phyloP scores from a whole-genome alignment of 2,113 vertebrate genomes.

The Hippocampus abdominalis region DNA sequence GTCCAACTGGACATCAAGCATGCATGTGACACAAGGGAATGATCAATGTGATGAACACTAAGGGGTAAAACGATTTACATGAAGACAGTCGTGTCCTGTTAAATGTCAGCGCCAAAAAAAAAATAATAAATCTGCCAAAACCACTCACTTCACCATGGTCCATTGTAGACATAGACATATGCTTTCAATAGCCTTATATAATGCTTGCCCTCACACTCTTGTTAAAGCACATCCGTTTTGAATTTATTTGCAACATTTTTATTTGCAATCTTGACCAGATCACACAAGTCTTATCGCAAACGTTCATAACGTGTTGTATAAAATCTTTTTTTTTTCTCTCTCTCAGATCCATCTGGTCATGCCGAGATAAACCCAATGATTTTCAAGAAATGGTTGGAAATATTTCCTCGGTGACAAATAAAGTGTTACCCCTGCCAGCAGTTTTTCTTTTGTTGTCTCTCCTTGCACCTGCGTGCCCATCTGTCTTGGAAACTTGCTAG shows the following conservation, averaged over 20 bases:
- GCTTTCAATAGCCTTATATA: conserved; percentile 70
- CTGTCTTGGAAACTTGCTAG: not conserved
- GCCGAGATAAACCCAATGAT: not conserved
- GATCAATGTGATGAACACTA: not conserved
- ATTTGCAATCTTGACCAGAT: conserved; percentile 44
- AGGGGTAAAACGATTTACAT: conserved; percentile 38
- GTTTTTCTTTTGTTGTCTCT: conserved; percentile 1
- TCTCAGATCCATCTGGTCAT: not conserved
- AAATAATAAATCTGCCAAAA: conserved; percentile 30
- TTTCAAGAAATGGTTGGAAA: conserved; percentile 9
- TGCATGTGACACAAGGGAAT: conserved; percentile 3
- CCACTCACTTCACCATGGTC: conserved; percentile 21
- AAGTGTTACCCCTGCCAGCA: not conserved
- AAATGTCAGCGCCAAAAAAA: conserved; percentile 18
- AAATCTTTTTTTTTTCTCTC: not conserved
- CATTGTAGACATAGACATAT: conserved; percentile 42
- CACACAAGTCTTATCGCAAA: conserved; percentile 22
- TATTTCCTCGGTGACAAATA: not conserved
- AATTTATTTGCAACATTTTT: conserved; percentile 44
- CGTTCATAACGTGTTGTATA: conserved; percentile 16
- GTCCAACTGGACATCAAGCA: not conserved
- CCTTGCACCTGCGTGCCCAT: not conserved
- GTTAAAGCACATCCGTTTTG: conserved; percentile 31
- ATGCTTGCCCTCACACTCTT: conserved; percentile 53
- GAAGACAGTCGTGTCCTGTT: conserved; percentile 33